Conservation (phyloP, 1,140 invertebrate species). For the Danaus melanippus region DNA sequence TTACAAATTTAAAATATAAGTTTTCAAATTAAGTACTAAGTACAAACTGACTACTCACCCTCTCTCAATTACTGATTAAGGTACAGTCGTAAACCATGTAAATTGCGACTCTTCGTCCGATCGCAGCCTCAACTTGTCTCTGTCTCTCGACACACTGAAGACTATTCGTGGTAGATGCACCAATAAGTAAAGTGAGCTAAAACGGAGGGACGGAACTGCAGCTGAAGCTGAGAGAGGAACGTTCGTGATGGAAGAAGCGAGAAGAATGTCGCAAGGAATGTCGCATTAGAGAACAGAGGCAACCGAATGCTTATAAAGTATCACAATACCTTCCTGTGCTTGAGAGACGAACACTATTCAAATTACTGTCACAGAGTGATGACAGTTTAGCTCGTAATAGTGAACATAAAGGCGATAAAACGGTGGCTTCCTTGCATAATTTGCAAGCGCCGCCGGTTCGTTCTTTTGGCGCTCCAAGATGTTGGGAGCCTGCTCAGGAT, state of each 20-base stretch:
- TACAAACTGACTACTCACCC: conserved; percentile 63
- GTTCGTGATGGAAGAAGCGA: conserved; percentile 51
- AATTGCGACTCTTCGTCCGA: conserved; percentile 70
- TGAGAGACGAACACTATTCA: conserved; percentile 55
- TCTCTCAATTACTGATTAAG: conserved; percentile 64
- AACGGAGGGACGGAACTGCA: conserved; percentile 56
- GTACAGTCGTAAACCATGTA: conserved; percentile 69
- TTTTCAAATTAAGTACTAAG: too few species aligned
- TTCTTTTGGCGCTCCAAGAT: conserved; percentile 57
- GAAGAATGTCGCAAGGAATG: conserved; percentile 54
- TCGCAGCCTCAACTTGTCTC: conserved; percentile 62
- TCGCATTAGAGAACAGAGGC: conserved; percentile 53
- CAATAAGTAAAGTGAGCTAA: conserved; percentile 51
- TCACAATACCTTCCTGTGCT: conserved; percentile 56
- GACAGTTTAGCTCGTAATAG: conserved; percentile 52
- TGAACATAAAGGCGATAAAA: conserved; percentile 51
- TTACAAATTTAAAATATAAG: too few species aligned
- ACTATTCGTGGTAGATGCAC: conserved; percentile 51
- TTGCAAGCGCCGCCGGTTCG: conserved; percentile 57
- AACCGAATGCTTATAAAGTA: conserved; percentile 55
- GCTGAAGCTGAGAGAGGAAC: conserved; percentile 52
- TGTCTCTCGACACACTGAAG: conserved; percentile 58
- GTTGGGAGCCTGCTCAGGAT: conserved; percentile 35
- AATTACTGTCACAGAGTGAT: conserved; percentile 50
- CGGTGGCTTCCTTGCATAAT: conserved; percentile 59